Base-by-base conservation (phyloP, 2,797 vertebrate genomes). In the Scleropages formosus region DNA sequence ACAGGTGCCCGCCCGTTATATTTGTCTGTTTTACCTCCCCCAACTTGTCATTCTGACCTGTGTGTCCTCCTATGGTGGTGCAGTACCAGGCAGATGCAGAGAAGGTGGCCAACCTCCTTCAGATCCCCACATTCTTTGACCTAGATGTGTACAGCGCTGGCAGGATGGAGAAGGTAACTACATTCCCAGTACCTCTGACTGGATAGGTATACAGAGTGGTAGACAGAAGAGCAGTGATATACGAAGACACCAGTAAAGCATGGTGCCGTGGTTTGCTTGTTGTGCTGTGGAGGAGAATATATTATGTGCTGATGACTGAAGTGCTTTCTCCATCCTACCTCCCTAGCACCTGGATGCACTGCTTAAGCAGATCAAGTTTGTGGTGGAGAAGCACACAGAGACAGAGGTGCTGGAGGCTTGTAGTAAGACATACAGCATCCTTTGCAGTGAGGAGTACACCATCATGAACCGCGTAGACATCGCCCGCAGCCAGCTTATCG, bases 401-500 rank as follows among this genome's bases (percentile, higher is more conserved):
- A 90, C 89, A 0, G 98, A 99, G 78, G 98, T 99, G 77, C 90
- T 99, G 1, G 98, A 99, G 89, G 96, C 98, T 56, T 98, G 98
- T 93, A 99, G 98, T 84, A 98, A 98, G 90, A 99, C 98, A 15
- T 99, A 98, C 88, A 99, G 96, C 89, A 98, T 98, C 82, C 93
- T 99, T 75, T 99, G 98, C 89, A 98, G 96, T 15, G 98, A 99
- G 80, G 98, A 99, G 73, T 98, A 99, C 86, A 98, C 98, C 76
- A 99, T 99, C 89, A 98, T 98, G 93, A 99, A 99, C 87, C 94
- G 97, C 72, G 97, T 98, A 84, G 97, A 99, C 87, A 96, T 99
- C 73, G 96, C 97, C 72, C 96, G 96, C 87, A 98, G 96, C 47
- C 97, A 99, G 77, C 95, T 99, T 77, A 97, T 99, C 68, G 98